phyloP scores from a whole-genome alignment of 2,113 vertebrate species.

The Corythaeola cristata region DNA sequence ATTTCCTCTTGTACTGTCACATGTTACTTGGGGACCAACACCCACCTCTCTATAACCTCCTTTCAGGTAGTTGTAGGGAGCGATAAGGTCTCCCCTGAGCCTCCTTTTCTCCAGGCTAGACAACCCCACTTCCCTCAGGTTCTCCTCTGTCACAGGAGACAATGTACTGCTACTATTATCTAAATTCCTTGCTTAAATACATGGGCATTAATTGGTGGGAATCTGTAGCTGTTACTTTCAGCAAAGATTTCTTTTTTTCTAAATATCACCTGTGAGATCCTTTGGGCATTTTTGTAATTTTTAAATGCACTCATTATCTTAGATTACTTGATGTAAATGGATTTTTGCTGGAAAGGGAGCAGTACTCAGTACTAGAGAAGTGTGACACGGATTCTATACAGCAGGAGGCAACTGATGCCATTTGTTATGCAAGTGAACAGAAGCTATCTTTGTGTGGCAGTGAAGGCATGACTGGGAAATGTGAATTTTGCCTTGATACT shows the following conservation, averaged over 20 bases:
- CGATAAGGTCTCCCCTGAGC: not conserved
- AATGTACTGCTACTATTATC: not conserved
- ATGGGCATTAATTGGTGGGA: not conserved
- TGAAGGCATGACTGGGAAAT: not conserved
- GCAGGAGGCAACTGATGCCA: not conserved
- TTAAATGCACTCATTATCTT: not conserved
- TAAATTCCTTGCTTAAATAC: not conserved
- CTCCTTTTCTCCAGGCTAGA: not conserved
- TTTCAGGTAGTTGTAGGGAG: not conserved
- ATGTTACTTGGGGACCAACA: not conserved
- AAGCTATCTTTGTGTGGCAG: not conserved
- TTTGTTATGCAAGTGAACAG: not conserved
- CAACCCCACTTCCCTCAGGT: not conserved
- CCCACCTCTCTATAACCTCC: not conserved
- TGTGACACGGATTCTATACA: not conserved
- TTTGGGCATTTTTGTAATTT: not conserved
- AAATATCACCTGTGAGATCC: not conserved
- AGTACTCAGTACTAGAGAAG: not conserved
- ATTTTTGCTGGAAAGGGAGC: not conserved
- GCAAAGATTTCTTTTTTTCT: not conserved
- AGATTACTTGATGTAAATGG: not conserved
- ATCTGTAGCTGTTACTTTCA: not conserved
- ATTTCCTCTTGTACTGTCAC: not conserved
- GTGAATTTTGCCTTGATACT: not conserved
- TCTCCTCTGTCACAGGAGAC: not conserved